These are phyloP conservation scores for Cryptophagus acutangulus DNA, from an alignment of 2,888 invertebrate species.

Conservation along the genomic window DNA sequence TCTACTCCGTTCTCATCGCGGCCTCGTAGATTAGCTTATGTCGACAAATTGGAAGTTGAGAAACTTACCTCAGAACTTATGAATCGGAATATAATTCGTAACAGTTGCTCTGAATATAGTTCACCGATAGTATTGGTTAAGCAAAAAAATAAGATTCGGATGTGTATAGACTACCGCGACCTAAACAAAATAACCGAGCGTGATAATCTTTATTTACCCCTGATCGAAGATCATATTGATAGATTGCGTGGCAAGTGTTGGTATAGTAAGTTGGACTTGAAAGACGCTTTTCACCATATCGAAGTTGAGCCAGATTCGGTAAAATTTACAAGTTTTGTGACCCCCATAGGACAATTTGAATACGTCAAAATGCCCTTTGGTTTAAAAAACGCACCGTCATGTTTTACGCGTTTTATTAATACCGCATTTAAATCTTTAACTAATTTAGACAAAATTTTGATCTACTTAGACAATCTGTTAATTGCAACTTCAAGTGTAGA, in stretches of 20 bases:
- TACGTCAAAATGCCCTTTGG: constrained; percentile 26
- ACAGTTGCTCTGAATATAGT: not conserved
- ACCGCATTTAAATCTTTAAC: not conserved
- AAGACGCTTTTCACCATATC: constrained; percentile 33
- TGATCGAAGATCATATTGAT: constrained; percentile 1
- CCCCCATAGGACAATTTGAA: constrained; percentile 27
- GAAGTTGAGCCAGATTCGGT: constrained; percentile 20
- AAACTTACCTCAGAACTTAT: not conserved
- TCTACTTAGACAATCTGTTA: constrained; percentile 8
- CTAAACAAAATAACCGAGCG: not conserved
- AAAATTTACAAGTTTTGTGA: constrained; percentile 29
- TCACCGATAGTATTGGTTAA: not conserved
- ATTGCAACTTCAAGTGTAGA: not conserved
- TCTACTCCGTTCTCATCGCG: not conserved
- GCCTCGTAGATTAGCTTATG: not conserved
- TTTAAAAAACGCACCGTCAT: not conserved
- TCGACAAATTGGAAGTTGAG: not conserved
- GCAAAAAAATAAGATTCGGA: not conserved
- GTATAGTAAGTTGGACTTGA: constrained; percentile 33
- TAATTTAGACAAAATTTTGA: not conserved
- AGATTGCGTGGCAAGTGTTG: constrained; percentile 4
- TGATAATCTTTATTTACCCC: not conserved
- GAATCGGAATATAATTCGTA: not conserved
- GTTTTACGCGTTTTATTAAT: not conserved
- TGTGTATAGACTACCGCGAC: not conserved